Evolutionary conservation across 2,797 vertebrate genomes (phyloP), one percentile per base, ranked within the genome.

Genomic region (Onychomys leucogaster): DNA sequence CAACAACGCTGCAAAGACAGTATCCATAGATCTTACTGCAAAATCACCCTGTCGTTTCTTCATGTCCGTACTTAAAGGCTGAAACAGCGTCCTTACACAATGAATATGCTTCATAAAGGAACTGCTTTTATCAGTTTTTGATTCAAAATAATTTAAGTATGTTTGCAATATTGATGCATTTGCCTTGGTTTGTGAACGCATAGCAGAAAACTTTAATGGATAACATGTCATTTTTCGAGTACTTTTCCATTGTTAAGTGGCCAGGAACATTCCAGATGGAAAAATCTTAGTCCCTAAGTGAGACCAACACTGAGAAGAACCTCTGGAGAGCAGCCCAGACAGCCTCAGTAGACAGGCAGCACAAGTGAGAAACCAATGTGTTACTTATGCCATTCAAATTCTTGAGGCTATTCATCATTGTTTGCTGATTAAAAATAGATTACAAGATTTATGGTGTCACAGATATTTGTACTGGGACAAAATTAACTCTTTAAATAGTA

Each of bases 341-440:
- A 11, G 65, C 29, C 23, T 67, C 25, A 43, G 5, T 8, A 19
- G 29, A 43, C 10, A 3, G 0, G 2, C 19, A 25, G 4, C 19
- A 2, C 41, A 21, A 21, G 10, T 27, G 13, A 55, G 37, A 57
- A 69, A 91, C 46, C 52, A 49, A 88, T 8, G 8, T 5, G 11
- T 16, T 73, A 34, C 43, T 6, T 81, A 75, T 59, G 55, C 4
- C 43, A 67, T 4, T 5, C 11, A 61, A 8, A 81, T 81, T 59
- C 37, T 88, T 81, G 41, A 93, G 63, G 46, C 41, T 77, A 0
- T 25, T 94, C 41, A 1, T 80, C 46, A 61, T 71, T 87, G 34
- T 84, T 94, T 73, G 43, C 29, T 77, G n/a, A 41, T 27, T 65
- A 67, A 93, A 84, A 85, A 41, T 37, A 91, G 65, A 61, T 65